Percentiles rank a stretch among this genome's conserved stretches.
phyloP scores from a whole-genome alignment of 2,113 vertebrate species.

The Sturnus vulgaris region DNA sequence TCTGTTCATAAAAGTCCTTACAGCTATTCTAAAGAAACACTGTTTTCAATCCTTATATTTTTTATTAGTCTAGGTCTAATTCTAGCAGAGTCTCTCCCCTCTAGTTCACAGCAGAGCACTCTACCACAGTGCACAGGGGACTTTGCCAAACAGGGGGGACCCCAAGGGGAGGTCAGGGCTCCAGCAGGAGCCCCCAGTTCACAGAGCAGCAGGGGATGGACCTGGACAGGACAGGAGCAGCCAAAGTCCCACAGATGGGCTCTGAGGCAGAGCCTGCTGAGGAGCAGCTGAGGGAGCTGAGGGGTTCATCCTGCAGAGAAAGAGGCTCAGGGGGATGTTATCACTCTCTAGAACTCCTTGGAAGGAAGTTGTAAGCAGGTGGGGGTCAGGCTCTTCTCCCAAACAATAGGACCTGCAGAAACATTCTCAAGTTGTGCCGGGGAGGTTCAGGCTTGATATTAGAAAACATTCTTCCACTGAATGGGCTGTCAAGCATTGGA shows the following conservation, averaged over 20 bases:
- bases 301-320: too few relatives aligned
- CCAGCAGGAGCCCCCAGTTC: neutral
- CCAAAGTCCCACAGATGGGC: neutral
- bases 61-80: neutral
- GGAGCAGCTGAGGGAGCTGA: neutral
- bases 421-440: neutral
- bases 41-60: neutral
- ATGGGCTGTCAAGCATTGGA: neutral
- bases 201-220: too few relatives aligned
- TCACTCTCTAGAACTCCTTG: neutral
- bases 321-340: neutral
- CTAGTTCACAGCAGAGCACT: neutral
- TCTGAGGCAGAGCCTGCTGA: neutral
- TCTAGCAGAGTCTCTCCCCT: neutral
- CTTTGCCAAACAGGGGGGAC: neutral
- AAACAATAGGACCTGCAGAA: fast-evolving
- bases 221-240: neutral
- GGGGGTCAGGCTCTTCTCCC: neutral
- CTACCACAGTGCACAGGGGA: neutral
- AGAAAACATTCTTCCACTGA: neutral
- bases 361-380: too few relatives aligned
- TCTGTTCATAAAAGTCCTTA: neutral
- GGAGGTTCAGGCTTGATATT: neutral
- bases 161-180: too few relatives aligned
- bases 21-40: neutral